Conservation (phyloP, 2,797 vertebrate genomes). For the Erethizon dorsatum region DNA sequence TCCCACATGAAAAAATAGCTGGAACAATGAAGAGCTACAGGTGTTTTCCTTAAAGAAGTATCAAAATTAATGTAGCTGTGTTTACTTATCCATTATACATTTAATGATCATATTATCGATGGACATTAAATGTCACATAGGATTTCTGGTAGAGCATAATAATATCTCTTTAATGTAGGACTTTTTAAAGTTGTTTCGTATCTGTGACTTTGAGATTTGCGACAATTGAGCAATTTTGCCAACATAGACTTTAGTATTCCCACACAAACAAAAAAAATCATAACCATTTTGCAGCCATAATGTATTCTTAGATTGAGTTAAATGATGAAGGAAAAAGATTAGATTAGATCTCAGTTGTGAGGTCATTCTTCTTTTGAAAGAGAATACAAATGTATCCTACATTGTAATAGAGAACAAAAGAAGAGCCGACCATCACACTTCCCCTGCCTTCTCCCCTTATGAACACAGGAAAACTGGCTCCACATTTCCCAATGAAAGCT, state of each 20-base stretch:
- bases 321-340: neutral
- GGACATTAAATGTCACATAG: neutral
- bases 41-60: neutral
- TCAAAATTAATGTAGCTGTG: neutral
- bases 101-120: neutral
- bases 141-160: neutral
- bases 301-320: conserved; percentile 14
- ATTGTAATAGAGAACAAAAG: neutral
- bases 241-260: neutral
- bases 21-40: neutral
- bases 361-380: neutral
- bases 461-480: neutral
- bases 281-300: neutral
- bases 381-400: neutral
- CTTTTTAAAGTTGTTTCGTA: neutral
- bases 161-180: neutral
- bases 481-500: neutral
- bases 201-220: neutral
- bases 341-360: neutral
- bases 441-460: neutral
- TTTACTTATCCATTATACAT: neutral
- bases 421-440: neutral
- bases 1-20: neutral
- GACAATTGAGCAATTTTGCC: neutral
- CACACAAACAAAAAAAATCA: conserved; percentile 15